Evolutionary conservation across 2,797 vertebrate genomes (phyloP), one percentile per base, ranked within the genome.

Genomic region (Onychomys arenicola): DNA sequence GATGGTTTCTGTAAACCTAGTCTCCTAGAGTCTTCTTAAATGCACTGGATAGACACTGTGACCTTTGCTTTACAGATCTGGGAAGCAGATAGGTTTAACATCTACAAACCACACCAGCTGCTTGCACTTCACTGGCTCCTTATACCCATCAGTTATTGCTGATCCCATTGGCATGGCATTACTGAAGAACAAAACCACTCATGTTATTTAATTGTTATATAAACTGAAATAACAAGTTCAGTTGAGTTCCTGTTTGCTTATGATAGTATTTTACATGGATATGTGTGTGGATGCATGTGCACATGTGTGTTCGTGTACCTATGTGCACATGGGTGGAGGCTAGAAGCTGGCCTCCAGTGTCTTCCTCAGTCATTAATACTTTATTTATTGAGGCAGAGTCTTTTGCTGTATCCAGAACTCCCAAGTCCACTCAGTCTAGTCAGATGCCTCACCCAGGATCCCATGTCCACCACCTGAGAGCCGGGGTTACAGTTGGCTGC

Each of bases 211-310:
- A 49, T 75, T 90, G 52, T 69, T 77, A 11, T 37, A 13, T 75
- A 84, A 88, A 78, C 32, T 65, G 52, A 90, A 89, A 59, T 43
- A 40, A 43, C 82, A 43, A 4, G 81, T 95, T 94, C 57, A 80
- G 0, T 89, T 92, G 82, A 92, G 90, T 57, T 32, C 32, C 52
- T 83, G 1, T 63, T 88, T 95, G 46, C 55, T 76, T 69, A 43
- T 46, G 55, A 29, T 67, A 25, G 4, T 69, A 49, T 65, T 84
- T 52, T 52, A 34, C 46, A 19, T 78, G 32, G 23, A 12, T 80
- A 8, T n/a, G 11, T 11, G 3, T 69, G 34, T 69, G 14, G 25
- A 37, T 69, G 46, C 46, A 37, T 69, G 34, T 69, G 52, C 13
- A 25, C 32, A n/a, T 52, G 61, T 65, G 21, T 86, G 46, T 12